phyloP scores from a whole-genome alignment of 2,888 invertebrate genomes.

The Diplazon laetatorius region DNA sequence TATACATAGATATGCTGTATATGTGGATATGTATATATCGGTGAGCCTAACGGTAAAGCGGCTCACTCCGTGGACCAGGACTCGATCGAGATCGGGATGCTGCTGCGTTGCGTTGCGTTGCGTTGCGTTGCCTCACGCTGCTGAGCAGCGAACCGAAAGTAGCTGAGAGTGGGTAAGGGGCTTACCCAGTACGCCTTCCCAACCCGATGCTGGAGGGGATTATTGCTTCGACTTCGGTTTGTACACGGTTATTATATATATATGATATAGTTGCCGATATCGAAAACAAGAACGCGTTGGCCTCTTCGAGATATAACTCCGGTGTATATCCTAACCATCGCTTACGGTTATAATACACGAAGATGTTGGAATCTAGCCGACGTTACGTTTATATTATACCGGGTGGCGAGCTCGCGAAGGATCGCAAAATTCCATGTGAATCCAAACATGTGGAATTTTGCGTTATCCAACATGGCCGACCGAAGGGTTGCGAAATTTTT shows the following conservation, averaged over 20 bases:
- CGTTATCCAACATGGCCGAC: no score
- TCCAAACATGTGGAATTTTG: no score
- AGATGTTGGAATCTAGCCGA: no score
- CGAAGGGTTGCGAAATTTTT: no score
- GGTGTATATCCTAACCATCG: no score
- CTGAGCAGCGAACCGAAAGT: constrained; percentile 36
- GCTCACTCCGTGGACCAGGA: constrained; percentile 19
- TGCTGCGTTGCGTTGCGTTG: constrained; percentile 13
- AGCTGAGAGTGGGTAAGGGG: constrained; percentile 16
- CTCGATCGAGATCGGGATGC: constrained; percentile 11
- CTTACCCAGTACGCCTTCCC: constrained; percentile 24
- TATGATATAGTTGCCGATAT: constrained; percentile 39
- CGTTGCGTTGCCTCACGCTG: constrained; percentile 11
- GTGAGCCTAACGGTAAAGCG: constrained; percentile 17
- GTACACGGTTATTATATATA: no score
- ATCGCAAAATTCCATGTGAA: no score
- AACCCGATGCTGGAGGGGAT: constrained; percentile 47
- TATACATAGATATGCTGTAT: no score
- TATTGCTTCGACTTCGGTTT: constrained; percentile 35
- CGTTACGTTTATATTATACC: no score
- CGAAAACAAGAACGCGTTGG: constrained; percentile 16
- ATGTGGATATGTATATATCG: constrained; percentile 11
- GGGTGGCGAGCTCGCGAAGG: no score
- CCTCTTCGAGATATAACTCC: no score
- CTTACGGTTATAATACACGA: no score